phyloP scores from a whole-genome alignment of 2,888 invertebrate species.

The Pammene fasciana region DNA sequence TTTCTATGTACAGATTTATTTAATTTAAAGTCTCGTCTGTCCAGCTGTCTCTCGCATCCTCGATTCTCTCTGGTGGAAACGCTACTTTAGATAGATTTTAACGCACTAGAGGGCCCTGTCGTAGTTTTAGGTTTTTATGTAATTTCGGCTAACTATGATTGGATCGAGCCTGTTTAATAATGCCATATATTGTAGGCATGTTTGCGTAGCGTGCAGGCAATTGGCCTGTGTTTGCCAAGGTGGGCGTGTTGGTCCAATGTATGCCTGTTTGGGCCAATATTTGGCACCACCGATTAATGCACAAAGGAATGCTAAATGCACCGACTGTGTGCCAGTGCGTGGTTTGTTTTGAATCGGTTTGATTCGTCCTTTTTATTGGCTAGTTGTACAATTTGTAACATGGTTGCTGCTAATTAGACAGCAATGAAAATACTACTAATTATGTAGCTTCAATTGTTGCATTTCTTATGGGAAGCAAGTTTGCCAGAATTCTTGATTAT shows the following conservation, averaged over 20 bases:
- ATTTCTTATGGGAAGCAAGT: too few relatives aligned
- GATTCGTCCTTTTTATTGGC: not conserved
- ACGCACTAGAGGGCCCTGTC: not conserved
- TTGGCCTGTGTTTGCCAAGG: slow-evolving; percentile 22
- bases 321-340: slow-evolving; percentile 18
- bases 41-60: too few relatives aligned
- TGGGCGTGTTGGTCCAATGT: slow-evolving; percentile 28
- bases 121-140: not conserved
- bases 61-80: too few relatives aligned
- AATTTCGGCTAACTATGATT: not conserved
- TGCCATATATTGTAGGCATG: slow-evolving; percentile 3
- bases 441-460: too few relatives aligned
- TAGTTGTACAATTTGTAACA: too few relatives aligned
- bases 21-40: too few relatives aligned
- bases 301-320: slow-evolving; percentile 41
- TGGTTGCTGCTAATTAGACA: too few relatives aligned
- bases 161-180: slow-evolving; percentile 12
- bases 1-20: too few relatives aligned
- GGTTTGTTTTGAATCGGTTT: slow-evolving; percentile 5
- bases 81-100: not conserved
- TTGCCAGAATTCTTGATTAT: too few relatives aligned
- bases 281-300: slow-evolving; percentile 36
- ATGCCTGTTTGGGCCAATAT: slow-evolving; percentile 18
- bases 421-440: too few relatives aligned
- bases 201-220: slow-evolving; percentile 6